Percentiles rank a stretch among this genome's conserved stretches.
Conservation (phyloP, 2,797 vertebrate genomes). For the Sebastes umbrosus region DNA sequence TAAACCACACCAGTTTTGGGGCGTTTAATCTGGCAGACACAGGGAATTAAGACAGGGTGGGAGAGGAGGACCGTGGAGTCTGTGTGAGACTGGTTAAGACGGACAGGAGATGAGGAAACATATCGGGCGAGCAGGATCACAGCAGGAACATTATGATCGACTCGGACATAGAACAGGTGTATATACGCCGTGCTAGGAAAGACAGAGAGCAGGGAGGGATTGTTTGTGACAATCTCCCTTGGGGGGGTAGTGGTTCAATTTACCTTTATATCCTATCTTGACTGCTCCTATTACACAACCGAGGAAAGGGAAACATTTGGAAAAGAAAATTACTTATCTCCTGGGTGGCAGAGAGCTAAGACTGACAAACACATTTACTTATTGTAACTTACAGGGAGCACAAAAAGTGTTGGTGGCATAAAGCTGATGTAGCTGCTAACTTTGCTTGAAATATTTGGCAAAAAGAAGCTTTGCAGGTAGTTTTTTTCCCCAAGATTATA, state of each 20-base stretch:
- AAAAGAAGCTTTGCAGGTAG: constrained; percentile 46
- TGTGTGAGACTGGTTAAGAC: constrained; percentile 90
- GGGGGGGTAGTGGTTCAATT: constrained; percentile 90
- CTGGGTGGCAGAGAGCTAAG: constrained; percentile 74
- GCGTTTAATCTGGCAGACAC: constrained; percentile 96
- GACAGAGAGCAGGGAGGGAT: constrained; percentile 95
- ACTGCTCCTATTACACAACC: constrained; percentile 98
- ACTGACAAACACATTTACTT: constrained; percentile 80
- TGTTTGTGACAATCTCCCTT: constrained; percentile 97
- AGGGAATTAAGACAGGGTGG: constrained; percentile 89
- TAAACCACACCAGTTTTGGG: constrained; percentile 87
- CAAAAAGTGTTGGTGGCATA: constrained; percentile 56
- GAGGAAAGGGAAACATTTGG: constrained; percentile 98
- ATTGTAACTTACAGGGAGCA: constrained; percentile 65
- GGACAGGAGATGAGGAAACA: constrained; percentile 94
- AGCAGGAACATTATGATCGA: constrained; percentile 92
- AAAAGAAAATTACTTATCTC: constrained; percentile 92
- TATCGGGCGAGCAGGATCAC: constrained; percentile 74
- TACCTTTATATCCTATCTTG: constrained; percentile 99
- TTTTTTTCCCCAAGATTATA: constrained; percentile 23
- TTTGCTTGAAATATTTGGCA: constrained; percentile 43
- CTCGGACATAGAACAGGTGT: constrained; percentile 97
- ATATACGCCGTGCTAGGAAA: constrained; percentile 97
- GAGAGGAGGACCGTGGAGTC: constrained; percentile 81
- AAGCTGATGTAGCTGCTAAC: constrained; percentile 63